Conservation (phyloP, 37 sponge, comb jelly and placozoan species). For the Mnemiopsis leidyi region DNA sequence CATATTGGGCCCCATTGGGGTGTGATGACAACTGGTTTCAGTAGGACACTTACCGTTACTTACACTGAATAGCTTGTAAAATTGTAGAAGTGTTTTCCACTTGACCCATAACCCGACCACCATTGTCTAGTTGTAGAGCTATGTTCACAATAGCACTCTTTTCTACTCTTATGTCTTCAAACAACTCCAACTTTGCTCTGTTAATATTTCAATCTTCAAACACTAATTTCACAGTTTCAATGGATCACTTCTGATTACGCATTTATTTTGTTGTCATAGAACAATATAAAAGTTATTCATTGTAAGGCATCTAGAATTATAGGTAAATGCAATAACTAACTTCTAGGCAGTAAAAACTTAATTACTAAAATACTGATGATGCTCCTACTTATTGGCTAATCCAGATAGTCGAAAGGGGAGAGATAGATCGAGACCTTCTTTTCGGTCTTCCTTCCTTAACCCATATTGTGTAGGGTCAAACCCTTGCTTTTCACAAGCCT, state of each 20-base stretch:
- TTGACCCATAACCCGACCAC: background rate
- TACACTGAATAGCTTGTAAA: constrained; percentile 7
- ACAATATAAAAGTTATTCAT: too few relatives aligned
- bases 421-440: background rate
- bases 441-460: background rate
- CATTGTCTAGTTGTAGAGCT: constrained; percentile 38
- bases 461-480: constrained; percentile 32
- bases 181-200: constrained; percentile 35
- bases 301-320: too few relatives aligned
- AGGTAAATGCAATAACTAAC: too few relatives aligned
- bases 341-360: too few relatives aligned
- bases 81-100: background rate
- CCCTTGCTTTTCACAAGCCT: constrained; percentile 61
- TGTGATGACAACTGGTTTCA: too few relatives aligned
- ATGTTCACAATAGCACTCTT: background rate
- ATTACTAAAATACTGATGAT: too few relatives aligned
- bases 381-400: constrained; percentile 52
- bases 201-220: background rate
- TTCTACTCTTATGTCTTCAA: constrained; percentile 21
- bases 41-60: constrained; percentile 53
- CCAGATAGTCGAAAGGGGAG: constrained; percentile 45
- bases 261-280: too few relatives aligned
- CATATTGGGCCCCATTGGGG: too few relatives aligned
- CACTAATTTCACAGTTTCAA: too few relatives aligned
- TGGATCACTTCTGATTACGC: too few relatives aligned